Conservation (phyloP, 2,113 vertebrate genomes). For the Eublepharis macularius region DNA sequence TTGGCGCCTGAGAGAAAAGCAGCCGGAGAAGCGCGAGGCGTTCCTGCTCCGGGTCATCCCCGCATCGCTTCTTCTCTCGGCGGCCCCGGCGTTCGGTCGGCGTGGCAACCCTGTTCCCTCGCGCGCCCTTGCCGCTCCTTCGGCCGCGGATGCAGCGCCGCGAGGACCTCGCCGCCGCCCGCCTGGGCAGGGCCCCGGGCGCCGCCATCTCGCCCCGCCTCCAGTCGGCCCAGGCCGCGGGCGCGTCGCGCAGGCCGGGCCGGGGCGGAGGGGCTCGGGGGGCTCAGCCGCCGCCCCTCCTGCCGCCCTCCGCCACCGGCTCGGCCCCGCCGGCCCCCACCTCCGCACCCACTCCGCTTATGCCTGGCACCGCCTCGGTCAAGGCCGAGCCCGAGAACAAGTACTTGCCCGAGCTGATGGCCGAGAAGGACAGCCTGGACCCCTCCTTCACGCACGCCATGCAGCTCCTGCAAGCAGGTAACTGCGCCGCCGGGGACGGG, state of each 20-base stretch:
- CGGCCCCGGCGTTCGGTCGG: slow-evolving; percentile 37
- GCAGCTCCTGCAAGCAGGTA: slow-evolving; percentile 85
- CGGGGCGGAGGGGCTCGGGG: slow-evolving; percentile 37
- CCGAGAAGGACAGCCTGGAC: slow-evolving; percentile 95
- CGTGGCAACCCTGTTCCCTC: slow-evolving; percentile 38
- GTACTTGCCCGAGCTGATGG: slow-evolving; percentile 94
- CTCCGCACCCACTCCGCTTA: slow-evolving; percentile 41
- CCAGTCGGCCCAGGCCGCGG: slow-evolving; percentile 57
- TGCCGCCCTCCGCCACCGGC: slow-evolving; percentile 56
- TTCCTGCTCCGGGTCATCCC: background rate
- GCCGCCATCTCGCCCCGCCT: slow-evolving; percentile 57
- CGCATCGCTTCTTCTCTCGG: slow-evolving; percentile 28
- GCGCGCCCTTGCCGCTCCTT: slow-evolving; percentile 6
- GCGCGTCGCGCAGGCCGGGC: slow-evolving; percentile 46
- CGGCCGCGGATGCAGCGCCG: slow-evolving; percentile 37
- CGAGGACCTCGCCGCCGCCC: slow-evolving; percentile 31
- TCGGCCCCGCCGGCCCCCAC: slow-evolving; percentile 29
- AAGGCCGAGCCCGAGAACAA: slow-evolving; percentile 93
- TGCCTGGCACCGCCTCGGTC: slow-evolving; percentile 56
- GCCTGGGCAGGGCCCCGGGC: slow-evolving; percentile 17
- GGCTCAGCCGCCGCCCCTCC: slow-evolving; percentile 52
- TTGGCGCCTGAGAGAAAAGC: background rate
- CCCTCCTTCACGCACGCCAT: slow-evolving; percentile 95
- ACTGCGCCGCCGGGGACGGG: background rate
- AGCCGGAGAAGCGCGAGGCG: background rate